Conservation (phyloP, 2,888 invertebrate species). For the Keiferia lycopersicella region DNA sequence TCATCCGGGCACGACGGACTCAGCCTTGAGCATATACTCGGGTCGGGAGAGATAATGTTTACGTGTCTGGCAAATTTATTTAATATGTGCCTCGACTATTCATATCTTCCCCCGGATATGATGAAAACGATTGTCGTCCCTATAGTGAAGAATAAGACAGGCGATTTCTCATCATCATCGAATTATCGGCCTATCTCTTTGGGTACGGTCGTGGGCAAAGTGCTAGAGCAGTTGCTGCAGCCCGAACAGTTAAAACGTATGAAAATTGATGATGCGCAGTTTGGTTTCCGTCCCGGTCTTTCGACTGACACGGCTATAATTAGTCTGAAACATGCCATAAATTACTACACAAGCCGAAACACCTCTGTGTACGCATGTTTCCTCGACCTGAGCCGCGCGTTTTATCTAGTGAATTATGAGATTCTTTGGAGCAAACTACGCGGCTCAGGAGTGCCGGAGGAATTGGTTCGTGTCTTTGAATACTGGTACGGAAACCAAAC, state of each 20-base stretch:
- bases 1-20: neutral
- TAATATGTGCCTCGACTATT: neutral
- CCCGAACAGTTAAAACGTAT: neutral
- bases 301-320: neutral
- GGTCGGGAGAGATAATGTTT: neutral
- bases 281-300: neutral
- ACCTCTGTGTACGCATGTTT: neutral
- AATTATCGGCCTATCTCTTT: neutral
- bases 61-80: neutral
- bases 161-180: neutral
- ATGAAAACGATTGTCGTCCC: neutral
- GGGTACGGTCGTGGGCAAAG: neutral
- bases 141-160: neutral
- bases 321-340: neutral
- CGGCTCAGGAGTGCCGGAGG: neutral
- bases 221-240: neutral
- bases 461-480: neutral
- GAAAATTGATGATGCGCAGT: neutral
- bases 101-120: neutral
- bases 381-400: neutral
- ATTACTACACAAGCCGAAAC: neutral
- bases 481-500: constrained; percentile 1
- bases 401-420: neutral
- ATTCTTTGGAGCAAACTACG: neutral
- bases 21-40: neutral